These are phyloP conservation scores for Hyperoodon ampullatus DNA, from an alignment of 2,113 vertebrate genomes.

Conservation along the genomic window DNA sequence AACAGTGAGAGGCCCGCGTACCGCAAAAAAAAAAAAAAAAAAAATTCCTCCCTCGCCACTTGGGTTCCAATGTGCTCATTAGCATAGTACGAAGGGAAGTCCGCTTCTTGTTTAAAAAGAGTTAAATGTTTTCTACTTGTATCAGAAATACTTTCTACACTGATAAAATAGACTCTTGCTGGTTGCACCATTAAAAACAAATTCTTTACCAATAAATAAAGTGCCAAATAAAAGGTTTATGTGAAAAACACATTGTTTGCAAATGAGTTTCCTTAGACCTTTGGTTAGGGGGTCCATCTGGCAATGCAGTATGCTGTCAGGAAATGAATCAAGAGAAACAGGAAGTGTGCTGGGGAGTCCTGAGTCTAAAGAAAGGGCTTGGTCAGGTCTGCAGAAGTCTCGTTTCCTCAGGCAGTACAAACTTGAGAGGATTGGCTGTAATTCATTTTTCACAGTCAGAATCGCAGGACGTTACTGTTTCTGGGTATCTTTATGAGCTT, in stretches of 20 bases:
- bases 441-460: background rate
- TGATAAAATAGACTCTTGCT: background rate
- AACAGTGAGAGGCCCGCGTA: too few relatives aligned
- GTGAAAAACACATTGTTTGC: conserved; percentile 41
- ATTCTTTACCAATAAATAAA: background rate
- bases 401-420: conserved; percentile 7
- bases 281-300: conserved; percentile 39
- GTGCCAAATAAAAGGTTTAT: background rate
- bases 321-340: conserved; percentile 58
- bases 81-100: background rate
- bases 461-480: background rate
- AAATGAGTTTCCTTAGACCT: conserved; percentile 38
- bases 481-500: background rate
- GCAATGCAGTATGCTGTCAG: conserved; percentile 47
- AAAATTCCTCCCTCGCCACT: background rate
- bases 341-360: background rate
- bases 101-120: background rate
- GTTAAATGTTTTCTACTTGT: background rate
- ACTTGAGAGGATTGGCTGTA: background rate
- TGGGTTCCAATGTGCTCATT: background rate
- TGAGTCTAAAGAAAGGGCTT: conserved; percentile 38
- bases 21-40: too few relatives aligned
- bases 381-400: background rate
- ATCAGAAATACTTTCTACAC: background rate
- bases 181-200: background rate